phyloP scores from a whole-genome alignment of 1,140 invertebrate genomes.

The Spodoptera litura region DNA sequence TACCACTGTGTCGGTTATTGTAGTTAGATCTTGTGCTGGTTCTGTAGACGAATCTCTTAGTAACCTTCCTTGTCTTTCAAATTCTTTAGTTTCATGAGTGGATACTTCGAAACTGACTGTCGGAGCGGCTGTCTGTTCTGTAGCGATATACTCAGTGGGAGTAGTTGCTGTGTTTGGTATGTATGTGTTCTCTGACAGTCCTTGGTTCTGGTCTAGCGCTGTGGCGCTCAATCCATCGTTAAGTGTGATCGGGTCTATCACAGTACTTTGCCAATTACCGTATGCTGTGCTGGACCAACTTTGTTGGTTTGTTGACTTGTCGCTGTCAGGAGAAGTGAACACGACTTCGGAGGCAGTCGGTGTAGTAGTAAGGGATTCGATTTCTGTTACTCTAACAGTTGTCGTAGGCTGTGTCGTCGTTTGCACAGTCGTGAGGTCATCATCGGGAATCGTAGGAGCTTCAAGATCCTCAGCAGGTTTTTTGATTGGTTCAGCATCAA shows the following conservation, averaged over 20 bases:
- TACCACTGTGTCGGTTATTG: slow-evolving; percentile 86
- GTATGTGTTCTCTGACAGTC: slow-evolving; percentile 45
- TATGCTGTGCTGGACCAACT: slow-evolving; percentile 73
- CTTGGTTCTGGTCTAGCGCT: slow-evolving; percentile 53
- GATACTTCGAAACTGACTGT: slow-evolving; percentile 66
- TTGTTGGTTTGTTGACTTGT: slow-evolving; percentile 73
- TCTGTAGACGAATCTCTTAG: slow-evolving; percentile 74
- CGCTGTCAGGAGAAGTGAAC: slow-evolving; percentile 76
- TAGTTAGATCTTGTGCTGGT: slow-evolving; percentile 73
- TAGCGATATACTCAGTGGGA: slow-evolving; percentile 55
- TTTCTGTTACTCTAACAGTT: slow-evolving; percentile 62
- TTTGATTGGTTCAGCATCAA: slow-evolving; percentile 66
- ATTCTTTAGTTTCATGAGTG: slow-evolving; percentile 56
- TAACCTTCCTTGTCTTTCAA: slow-evolving; percentile 69
- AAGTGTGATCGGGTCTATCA: slow-evolving; percentile 90
- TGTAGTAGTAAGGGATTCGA: slow-evolving; percentile 63
- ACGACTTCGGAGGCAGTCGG: slow-evolving; percentile 62
- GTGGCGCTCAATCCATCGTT: slow-evolving; percentile 88
- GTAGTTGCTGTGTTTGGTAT: slow-evolving; percentile 56
- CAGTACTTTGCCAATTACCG: slow-evolving; percentile 88
- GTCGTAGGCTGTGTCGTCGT: slow-evolving; percentile 72
- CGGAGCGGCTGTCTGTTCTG: slow-evolving; percentile 65
- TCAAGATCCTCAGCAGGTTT: slow-evolving; percentile 76
- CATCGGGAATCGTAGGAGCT: slow-evolving; percentile 70
- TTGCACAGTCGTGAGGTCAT: slow-evolving; percentile 61